Conservation (phyloP, 2,888 invertebrate species). For the Dolichopus griseipennis region DNA sequence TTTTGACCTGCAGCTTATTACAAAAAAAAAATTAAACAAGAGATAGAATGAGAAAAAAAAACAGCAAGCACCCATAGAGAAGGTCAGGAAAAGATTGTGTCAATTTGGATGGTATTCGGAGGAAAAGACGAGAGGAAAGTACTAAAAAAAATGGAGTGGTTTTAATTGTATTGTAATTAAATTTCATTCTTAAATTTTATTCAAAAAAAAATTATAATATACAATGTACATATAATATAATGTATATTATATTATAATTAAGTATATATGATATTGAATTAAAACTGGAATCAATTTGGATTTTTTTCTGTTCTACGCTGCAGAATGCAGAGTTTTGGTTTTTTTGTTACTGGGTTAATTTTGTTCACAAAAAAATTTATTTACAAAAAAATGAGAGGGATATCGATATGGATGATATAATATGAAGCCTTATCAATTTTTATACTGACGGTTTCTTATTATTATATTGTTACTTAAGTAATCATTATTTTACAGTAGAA, state of each 20-base stretch:
- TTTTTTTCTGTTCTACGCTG: background rate
- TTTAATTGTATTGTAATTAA: background rate
- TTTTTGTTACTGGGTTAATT: background rate
- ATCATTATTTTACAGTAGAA: conserved; percentile 9
- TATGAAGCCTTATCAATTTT: conserved; percentile 7
- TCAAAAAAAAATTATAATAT: background rate
- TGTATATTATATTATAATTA: too few relatives aligned
- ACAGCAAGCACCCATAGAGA: too few relatives aligned
- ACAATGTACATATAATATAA: too few relatives aligned
- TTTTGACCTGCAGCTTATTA: conserved; percentile 2
- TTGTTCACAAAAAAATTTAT: too few relatives aligned
- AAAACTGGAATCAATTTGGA: background rate
- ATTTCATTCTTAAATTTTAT: conserved; percentile 7
- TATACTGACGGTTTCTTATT: background rate
- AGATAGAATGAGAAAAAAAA: too few relatives aligned
- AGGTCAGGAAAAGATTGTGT: too few relatives aligned
- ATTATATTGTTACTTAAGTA: background rate
- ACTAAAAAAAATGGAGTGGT: background rate
- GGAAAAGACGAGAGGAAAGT: background rate
- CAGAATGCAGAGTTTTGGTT: too few relatives aligned
- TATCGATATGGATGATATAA: background rate
- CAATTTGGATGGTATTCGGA: too few relatives aligned
- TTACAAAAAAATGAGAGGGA: background rate
- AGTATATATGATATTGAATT: background rate
- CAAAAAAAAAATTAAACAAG: too few relatives aligned